These are phyloP conservation scores for Spisula solida DNA, from an alignment of 2,888 invertebrate species.

Conservation along the genomic window DNA sequence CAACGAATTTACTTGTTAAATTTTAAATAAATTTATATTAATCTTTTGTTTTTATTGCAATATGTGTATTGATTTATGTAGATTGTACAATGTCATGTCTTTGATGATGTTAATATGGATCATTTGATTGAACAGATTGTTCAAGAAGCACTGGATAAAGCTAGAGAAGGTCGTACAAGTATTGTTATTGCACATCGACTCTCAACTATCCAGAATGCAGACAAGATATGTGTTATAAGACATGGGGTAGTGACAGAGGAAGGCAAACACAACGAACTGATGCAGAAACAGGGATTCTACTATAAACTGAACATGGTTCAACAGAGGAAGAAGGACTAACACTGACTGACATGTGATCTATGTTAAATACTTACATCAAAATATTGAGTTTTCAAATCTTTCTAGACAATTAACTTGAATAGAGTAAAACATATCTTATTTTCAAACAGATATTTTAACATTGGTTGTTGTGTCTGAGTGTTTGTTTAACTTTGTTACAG, in stretches of 20 bases:
- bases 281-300: slow-evolving; percentile 82
- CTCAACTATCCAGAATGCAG: slow-evolving; percentile 94
- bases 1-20: too few relatives aligned
- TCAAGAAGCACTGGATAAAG: slow-evolving; percentile 93
- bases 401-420: too few relatives aligned
- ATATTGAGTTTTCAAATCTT: neutral
- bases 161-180: slow-evolving; percentile 92
- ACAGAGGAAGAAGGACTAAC: slow-evolving; percentile 51
- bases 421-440: too few relatives aligned
- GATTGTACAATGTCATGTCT: too few relatives aligned
- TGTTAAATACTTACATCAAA: neutral
- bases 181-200: slow-evolving; percentile 95
- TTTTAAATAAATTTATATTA: too few relatives aligned
- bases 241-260: slow-evolving; percentile 83
- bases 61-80: too few relatives aligned
- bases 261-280: slow-evolving; percentile 82
- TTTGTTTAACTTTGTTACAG: too few relatives aligned
- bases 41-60: too few relatives aligned
- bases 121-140: slow-evolving; percentile 90
- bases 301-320: slow-evolving; percentile 82
- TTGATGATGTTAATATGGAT: neutral
- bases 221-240: slow-evolving; percentile 88
- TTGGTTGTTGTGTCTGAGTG: too few relatives aligned
- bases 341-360: neutral
- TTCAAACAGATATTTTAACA: too few relatives aligned